These are phyloP conservation scores for Lochmaea capreae DNA, from an alignment of 2,888 invertebrate genomes.

Conservation along the genomic window DNA sequence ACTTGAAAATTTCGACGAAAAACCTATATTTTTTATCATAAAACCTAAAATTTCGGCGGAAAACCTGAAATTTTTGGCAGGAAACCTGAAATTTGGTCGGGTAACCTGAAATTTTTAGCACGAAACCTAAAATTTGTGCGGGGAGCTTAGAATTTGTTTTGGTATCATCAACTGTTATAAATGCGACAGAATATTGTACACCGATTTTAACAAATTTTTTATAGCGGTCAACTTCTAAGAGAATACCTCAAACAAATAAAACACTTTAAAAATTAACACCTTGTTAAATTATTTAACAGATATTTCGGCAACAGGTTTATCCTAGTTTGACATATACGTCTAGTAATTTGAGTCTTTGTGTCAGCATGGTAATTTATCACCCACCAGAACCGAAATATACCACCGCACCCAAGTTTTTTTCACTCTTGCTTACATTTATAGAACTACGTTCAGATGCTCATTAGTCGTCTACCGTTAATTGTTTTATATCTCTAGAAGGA, in stretches of 20 bases:
- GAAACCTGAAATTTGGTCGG: too few species aligned
- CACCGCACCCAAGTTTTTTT: slow-evolving; percentile 34
- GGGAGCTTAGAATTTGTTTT: too few species aligned
- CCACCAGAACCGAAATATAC: slow-evolving; percentile 35
- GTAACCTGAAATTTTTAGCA: too few species aligned
- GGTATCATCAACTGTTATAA: too few species aligned
- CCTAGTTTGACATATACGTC: slow-evolving; percentile 38
- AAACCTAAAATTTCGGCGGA: too few species aligned
- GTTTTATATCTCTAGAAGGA: slow-evolving; percentile 39
- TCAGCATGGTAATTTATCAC: slow-evolving; percentile 41
- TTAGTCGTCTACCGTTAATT: slow-evolving; percentile 46
- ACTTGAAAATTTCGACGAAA: too few species aligned
- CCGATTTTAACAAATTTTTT: too few species aligned
- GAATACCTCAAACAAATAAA: neutral
- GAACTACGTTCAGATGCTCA: slow-evolving; percentile 40
- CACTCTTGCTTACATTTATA: slow-evolving; percentile 42
- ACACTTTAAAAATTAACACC: neutral
- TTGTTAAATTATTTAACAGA: neutral
- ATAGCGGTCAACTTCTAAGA: neutral
- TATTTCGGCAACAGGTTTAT: slow-evolving; percentile 1
- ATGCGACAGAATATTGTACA: neutral
- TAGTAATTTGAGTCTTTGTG: slow-evolving; percentile 34
- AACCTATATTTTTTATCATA: too few species aligned
- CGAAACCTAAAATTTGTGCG: too few species aligned
- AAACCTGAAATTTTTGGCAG: too few species aligned